Base-by-base conservation (phyloP, 2,888 invertebrate species). In the Agrochola lychnidis region DNA sequence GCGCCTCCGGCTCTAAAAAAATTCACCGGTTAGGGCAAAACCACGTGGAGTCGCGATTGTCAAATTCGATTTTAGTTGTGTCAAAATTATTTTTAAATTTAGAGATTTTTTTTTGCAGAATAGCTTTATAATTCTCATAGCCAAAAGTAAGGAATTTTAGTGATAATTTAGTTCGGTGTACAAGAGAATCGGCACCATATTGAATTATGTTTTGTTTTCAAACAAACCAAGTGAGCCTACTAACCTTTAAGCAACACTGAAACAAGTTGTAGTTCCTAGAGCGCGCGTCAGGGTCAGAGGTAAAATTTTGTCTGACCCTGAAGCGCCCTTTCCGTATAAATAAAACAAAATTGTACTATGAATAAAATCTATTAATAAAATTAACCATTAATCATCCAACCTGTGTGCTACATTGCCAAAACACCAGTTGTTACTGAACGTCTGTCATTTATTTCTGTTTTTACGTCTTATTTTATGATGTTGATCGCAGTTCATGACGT, bases 391-490 rank as follows among this genome's bases (percentile, higher is more conserved):
- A 51, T 67, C 66, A 56, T 74, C 14, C 36, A 51, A 70, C 56
- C 68, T 69, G 75, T 73, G 36, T 40, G 42, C 12, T 62, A 62
- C 66, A 59, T 73, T 74, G 82, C 74, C 82, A 82, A 82, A 79
- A 71, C 68, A 53, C 36, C 57, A 48, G 70, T 75, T 67, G 72
- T 72, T 63, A 72, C 73, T 70, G 69, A 36, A 45, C 53, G 70
- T 53, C 67, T 67, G 64, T 69, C 59, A 67, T 76, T 71, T 82
- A 82, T 82, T 82, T 83, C 71, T 76, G 69, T 70, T 80, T 83
- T 76, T 81, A 73, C 81, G 83, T 59, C 80, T 73, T 42, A 79
- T 76, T 81, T 82, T 73, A 81, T 70, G 63, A 40, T 75, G 51
- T 70, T 30, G 53, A 70, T 76, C 72, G 69, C 30, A 59, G 59